Evolutionary conservation across 2,888 invertebrate genomes (phyloP).

Genomic region (Temnothorax rugatulus): DNA sequence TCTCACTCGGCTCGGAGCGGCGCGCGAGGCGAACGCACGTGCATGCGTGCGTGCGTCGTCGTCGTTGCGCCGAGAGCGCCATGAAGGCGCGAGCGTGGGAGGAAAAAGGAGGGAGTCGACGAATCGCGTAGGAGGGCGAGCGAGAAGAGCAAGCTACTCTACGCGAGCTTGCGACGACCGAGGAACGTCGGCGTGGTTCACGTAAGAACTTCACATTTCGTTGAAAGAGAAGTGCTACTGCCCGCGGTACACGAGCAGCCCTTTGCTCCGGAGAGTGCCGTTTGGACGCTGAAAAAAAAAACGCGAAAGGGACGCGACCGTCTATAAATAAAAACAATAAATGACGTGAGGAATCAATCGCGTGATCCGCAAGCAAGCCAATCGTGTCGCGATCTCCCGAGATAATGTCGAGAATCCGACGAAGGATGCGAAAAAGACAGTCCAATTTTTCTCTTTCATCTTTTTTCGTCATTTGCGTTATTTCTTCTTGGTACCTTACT

Average conservation of each 20-base stretch:
- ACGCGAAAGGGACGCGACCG: neutral
- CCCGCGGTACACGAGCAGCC: neutral
- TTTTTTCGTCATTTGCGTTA: conserved; percentile 10
- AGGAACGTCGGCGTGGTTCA: conserved; percentile 52
- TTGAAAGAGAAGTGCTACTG: conserved; percentile 66
- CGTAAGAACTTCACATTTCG: conserved; percentile 24
- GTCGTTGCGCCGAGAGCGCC: conserved; percentile 9
- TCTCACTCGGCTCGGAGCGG: conserved; percentile 7
- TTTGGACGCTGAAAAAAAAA: conserved; percentile 59
- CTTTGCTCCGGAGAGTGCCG: conserved; percentile 52
- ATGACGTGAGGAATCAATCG: conserved; percentile 26
- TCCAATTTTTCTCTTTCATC: conserved; percentile 39
- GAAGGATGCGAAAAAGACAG: conserved; percentile 29
- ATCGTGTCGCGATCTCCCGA: conserved; percentile 23
- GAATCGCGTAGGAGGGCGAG: conserved; percentile 53
- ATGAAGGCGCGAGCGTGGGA: conserved; percentile 13
- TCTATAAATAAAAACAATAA: conserved; percentile 4
- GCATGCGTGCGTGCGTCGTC: conserved; percentile 24
- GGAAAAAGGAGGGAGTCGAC: conserved; percentile 36
- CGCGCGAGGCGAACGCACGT: conserved; percentile 35
- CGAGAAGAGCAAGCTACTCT: conserved; percentile 50
- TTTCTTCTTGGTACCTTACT: conserved; percentile 4
- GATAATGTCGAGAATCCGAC: neutral
- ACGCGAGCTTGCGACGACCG: conserved; percentile 58
- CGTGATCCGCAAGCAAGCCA: conserved; percentile 1